These are phyloP conservation scores for Eulemur rufifrons DNA, from an alignment of 2,113 vertebrate species.

Conservation along the genomic window DNA sequence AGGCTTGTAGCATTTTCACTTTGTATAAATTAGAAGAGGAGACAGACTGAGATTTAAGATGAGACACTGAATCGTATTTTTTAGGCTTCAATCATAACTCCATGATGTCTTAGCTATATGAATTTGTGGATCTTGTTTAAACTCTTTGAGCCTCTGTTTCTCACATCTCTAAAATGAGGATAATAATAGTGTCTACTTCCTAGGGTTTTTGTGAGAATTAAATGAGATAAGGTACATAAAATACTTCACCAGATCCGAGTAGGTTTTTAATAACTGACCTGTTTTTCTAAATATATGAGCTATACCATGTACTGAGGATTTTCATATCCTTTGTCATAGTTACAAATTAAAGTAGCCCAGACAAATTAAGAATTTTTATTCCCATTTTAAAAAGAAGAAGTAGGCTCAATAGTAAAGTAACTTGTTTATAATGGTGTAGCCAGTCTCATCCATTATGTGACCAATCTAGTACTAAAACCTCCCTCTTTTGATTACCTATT, in stretches of 20 bases:
- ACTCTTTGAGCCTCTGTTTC: neutral
- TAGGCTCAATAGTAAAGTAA: neutral
- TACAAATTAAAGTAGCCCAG: neutral
- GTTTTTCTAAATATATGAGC: neutral
- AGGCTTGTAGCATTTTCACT: neutral
- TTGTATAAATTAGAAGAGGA: neutral
- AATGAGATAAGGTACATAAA: neutral
- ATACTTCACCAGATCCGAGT: neutral
- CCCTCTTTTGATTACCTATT: neutral
- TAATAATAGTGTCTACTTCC: neutral
- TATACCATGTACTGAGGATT: neutral
- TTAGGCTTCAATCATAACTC: neutral
- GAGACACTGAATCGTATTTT: neutral
- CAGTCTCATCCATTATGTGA: neutral
- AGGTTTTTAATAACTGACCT: neutral
- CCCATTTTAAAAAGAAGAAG: neutral
- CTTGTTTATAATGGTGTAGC: neutral
- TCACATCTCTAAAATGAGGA: neutral
- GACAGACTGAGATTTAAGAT: neutral
- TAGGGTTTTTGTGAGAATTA: neutral
- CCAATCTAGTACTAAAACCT: neutral
- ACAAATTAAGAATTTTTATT: constrained; percentile 7
- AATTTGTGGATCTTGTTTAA: neutral
- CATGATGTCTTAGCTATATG: neutral
- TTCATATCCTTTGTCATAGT: neutral